Evolutionary conservation across 1,140 invertebrate genomes (phyloP).

Genomic region (Pogonognathellus flavescens): DNA sequence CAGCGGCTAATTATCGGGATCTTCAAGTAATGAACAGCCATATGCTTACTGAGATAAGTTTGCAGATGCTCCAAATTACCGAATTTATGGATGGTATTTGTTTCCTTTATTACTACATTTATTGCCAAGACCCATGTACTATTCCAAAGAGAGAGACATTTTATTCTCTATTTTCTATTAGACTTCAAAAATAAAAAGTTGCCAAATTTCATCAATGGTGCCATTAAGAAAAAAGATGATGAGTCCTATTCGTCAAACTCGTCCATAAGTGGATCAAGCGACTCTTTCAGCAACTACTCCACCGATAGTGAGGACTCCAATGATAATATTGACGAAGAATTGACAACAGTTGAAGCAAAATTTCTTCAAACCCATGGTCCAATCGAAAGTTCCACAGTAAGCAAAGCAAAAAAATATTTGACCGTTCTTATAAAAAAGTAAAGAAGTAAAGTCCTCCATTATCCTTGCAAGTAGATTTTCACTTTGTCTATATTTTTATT

Average conservation of each 20-base stretch:
- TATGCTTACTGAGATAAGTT: background rate
- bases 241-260: background rate
- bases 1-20: constrained; percentile 69
- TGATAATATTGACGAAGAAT: background rate
- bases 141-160: too few species aligned
- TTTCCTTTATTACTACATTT: too few species aligned
- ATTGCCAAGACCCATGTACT: too few species aligned
- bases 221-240: background rate
- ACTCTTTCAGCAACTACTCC: background rate
- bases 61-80: background rate
- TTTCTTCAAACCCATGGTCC: background rate
- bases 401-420: too few species aligned
- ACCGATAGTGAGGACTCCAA: background rate
- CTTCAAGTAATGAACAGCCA: background rate
- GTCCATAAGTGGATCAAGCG: background rate
- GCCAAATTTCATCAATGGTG: background rate
- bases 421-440: too few species aligned
- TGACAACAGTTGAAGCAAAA: background rate
- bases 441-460: too few species aligned
- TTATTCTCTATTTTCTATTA: too few species aligned
- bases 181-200: background rate
- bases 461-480: too few species aligned
- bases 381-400: background rate
- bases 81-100: too few species aligned
- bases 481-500: too few species aligned